phyloP scores from a whole-genome alignment of 2,797 vertebrate genomes.

The Etheostoma perlongum region DNA sequence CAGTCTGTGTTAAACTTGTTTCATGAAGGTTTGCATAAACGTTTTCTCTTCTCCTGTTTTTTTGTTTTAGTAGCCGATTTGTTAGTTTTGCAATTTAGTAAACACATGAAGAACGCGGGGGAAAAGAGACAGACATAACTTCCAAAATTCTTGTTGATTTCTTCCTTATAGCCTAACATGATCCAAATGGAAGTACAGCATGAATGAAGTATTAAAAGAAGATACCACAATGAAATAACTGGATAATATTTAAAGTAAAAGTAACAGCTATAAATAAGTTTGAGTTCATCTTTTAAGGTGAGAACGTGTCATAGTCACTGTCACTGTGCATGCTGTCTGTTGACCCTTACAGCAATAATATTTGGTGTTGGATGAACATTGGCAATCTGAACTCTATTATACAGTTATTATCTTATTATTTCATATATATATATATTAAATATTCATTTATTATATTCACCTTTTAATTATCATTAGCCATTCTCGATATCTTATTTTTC shows the following conservation, averaged over 20 bases:
- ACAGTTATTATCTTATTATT: not conserved
- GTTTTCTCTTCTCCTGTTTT: too few relatives aligned
- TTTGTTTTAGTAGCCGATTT: not conserved
- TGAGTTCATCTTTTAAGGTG: not conserved
- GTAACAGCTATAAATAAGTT: not conserved
- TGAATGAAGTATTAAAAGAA: not conserved
- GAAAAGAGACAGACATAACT: not conserved
- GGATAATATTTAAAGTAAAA: too few relatives aligned
- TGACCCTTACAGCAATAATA: not conserved
- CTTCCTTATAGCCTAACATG: not conserved
- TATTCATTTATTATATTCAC: not conserved
- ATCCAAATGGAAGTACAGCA: not conserved
- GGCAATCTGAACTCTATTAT: not conserved
- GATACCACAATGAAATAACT: not conserved
- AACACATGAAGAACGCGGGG: not conserved
- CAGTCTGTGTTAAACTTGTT: not conserved
- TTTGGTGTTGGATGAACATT: too few relatives aligned
- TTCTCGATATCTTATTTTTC: not conserved
- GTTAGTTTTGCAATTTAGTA: too few relatives aligned
- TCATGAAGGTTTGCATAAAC: too few relatives aligned
- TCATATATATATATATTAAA: not conserved
- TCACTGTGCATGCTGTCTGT: not conserved
- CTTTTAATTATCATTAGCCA: not conserved
- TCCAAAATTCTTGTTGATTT: not conserved
- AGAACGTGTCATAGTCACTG: not conserved